phyloP scores from a whole-genome alignment of 2,888 invertebrate species.

The Plebejus argus region DNA sequence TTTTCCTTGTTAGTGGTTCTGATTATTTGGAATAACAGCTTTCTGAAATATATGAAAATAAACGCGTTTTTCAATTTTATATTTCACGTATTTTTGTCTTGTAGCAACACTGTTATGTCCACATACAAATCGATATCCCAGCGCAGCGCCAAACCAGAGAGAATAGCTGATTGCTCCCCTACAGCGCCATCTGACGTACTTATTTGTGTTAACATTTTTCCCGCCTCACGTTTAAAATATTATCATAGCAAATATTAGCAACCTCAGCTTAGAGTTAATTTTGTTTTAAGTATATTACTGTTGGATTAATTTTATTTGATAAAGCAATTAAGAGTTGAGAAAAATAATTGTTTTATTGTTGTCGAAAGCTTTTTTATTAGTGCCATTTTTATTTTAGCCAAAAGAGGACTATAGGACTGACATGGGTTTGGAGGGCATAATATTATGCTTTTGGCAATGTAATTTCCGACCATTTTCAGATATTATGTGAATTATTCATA shows the following conservation, averaged over 20 bases:
- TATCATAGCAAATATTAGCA: neutral
- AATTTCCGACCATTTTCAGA: neutral
- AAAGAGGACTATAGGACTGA: neutral
- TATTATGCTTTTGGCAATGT: neutral
- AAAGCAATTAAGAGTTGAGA: neutral
- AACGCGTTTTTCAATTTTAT: slow-evolving; percentile 38
- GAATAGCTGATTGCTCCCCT: slow-evolving; percentile 48
- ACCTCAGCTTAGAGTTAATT: neutral
- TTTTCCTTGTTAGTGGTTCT: neutral
- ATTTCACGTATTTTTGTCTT: slow-evolving; percentile 52
- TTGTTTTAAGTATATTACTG: neutral
- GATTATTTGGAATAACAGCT: neutral
- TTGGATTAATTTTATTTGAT: neutral
- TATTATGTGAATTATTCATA: neutral
- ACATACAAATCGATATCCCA: slow-evolving; percentile 71
- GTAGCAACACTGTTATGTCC: slow-evolving; percentile 60
- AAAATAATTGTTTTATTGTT: neutral
- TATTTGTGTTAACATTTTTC: slow-evolving; percentile 26
- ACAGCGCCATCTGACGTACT: slow-evolving; percentile 62
- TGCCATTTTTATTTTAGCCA: neutral
- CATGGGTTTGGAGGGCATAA: neutral
- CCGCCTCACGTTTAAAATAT: slow-evolving; percentile 26
- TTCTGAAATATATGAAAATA: neutral
- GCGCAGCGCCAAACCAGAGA: slow-evolving; percentile 72
- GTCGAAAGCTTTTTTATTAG: neutral